Percentiles rank a stretch among this genome's conserved stretches.
These are phyloP conservation scores for Opisthograptis luteolata DNA, from an alignment of 2,888 invertebrate species.

Conservation along the genomic window DNA sequence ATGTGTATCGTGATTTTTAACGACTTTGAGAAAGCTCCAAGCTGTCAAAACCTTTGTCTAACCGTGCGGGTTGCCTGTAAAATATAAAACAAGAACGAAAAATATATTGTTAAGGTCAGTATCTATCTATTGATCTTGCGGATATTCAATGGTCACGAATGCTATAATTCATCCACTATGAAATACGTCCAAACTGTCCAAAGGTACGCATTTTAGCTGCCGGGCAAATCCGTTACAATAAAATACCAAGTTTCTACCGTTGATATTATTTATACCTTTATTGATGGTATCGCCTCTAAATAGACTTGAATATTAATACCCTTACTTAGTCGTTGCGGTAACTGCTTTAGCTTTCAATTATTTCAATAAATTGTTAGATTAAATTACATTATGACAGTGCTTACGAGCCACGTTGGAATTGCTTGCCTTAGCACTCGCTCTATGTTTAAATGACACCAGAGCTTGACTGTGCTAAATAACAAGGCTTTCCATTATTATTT, in stretches of 20 bases:
- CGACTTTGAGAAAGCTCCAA: too few species aligned
- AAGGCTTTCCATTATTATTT: conserved; percentile 18
- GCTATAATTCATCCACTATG: not conserved
- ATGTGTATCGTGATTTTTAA: too few species aligned
- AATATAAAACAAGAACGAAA: too few species aligned
- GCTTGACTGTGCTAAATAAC: conserved; percentile 7
- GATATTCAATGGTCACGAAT: conserved; percentile 3
- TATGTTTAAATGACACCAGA: conserved; percentile 13
- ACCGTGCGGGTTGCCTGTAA: too few species aligned
- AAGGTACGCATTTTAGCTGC: conserved; percentile 14
- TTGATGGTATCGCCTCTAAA: conserved; percentile 23
- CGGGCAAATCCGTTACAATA: conserved; percentile 15
- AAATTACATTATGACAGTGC: conserved; percentile 31
- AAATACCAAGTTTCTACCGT: conserved; percentile 18
- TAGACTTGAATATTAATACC: conserved; percentile 22
- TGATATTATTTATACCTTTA: conserved; percentile 21
- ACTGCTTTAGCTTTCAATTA: conserved; percentile 33
- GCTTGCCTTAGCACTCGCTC: conserved; percentile 10
- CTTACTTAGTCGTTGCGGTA: conserved; percentile 25
- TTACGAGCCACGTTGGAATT: conserved; percentile 14
- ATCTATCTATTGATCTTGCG: not conserved
- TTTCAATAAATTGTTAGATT: conserved; percentile 33
- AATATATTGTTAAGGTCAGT: too few species aligned
- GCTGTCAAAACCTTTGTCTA: too few species aligned
- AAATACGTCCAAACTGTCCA: conserved; percentile 9